Conservation (phyloP, 2,797 vertebrate genomes). For the Myotis vivesi region DNA sequence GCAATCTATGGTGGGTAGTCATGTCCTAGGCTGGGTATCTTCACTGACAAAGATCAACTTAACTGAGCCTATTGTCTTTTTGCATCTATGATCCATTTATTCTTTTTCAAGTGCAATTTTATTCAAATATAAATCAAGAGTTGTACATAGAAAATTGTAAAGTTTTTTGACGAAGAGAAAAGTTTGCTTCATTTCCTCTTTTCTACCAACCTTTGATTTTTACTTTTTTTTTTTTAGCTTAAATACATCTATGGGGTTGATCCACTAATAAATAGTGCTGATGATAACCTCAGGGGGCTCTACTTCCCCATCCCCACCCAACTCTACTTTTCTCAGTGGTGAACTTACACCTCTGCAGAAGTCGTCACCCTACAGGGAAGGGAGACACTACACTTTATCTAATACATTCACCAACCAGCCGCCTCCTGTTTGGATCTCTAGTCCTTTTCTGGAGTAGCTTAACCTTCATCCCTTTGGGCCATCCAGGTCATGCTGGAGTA, state of each 20-base stretch:
- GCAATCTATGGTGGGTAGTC: too few species aligned
- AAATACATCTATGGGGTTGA: background rate
- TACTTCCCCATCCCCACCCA: background rate
- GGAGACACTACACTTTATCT: background rate
- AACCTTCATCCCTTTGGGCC: background rate
- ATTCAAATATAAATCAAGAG: constrained; percentile 12
- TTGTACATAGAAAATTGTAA: constrained; percentile 1
- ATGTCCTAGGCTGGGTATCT: too few species aligned
- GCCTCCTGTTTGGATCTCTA: background rate
- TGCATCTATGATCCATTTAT: background rate
- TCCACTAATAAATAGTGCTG: background rate
- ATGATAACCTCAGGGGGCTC: background rate
- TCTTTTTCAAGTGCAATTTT: constrained; percentile 29
- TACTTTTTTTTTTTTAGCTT: background rate
- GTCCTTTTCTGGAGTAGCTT: background rate
- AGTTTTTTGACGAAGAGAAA: background rate
- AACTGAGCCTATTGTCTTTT: too few species aligned
- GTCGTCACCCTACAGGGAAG: background rate
- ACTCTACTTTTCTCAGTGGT: background rate
- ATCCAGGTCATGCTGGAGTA: background rate
- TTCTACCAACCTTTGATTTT: background rate
- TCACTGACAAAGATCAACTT: too few species aligned
- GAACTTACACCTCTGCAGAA: background rate
- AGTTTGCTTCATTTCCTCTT: constrained; percentile 7
- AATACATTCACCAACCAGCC: background rate